phyloP scores from a whole-genome alignment of 1,140 invertebrate species.

The Holcopasites calliopsidis region DNA sequence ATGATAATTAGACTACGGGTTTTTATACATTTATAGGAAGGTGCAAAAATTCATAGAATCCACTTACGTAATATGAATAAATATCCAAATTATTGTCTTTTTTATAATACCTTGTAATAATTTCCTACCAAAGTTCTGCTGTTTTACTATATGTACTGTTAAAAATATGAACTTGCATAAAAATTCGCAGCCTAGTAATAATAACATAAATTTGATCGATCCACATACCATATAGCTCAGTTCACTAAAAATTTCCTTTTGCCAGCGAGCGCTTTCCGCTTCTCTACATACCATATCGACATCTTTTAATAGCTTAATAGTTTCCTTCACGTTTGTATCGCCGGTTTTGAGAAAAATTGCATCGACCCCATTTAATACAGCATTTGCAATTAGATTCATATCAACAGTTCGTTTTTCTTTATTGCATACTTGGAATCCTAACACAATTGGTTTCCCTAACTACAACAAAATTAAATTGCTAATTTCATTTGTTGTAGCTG shows the following conservation, averaged over 20 bases:
- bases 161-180: no score
- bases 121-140: no score
- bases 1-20: no score
- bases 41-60: no score
- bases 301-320: constrained; percentile 83
- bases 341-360: constrained; percentile 88
- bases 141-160: no score
- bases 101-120: no score
- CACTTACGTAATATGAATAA: no score
- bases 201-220: no score
- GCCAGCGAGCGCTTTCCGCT: constrained; percentile 91
- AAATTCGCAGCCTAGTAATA: no score
- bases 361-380: constrained; percentile 89
- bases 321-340: constrained; percentile 86
- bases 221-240: constrained; percentile 84
- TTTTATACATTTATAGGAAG: no score
- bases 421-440: constrained; percentile 84
- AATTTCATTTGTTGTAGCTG: not conserved
- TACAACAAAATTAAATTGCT: not conserved
- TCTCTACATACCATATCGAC: constrained; percentile 88
- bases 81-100: no score
- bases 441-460: constrained; percentile 83
- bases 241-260: constrained; percentile 87
- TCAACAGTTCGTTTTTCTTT: constrained; percentile 86
- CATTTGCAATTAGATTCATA: constrained; percentile 87